phyloP scores from a whole-genome alignment of 2,797 vertebrate species.

The Eurystomus glaucurus region DNA sequence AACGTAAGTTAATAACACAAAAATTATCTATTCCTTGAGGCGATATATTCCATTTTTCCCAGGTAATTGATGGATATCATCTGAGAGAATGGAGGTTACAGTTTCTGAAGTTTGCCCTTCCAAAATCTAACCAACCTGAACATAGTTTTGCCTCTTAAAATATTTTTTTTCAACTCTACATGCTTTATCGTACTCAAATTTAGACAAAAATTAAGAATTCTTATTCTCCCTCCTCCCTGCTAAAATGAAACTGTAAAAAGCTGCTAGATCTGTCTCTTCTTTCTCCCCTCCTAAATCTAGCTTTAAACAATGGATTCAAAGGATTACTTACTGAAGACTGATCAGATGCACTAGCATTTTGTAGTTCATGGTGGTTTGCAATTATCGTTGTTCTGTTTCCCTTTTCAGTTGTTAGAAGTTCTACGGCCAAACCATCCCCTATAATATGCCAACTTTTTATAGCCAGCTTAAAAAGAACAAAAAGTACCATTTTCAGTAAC shows the following conservation, averaged over 20 bases:
- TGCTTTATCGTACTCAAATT: not conserved
- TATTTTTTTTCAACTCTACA: not conserved
- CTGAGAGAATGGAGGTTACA: accelerated
- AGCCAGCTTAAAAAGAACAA: slow-evolving; percentile 89
- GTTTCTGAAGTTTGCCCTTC: not conserved
- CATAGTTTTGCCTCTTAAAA: not conserved
- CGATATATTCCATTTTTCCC: not conserved
- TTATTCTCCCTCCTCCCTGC: too few relatives aligned
- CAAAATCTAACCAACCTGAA: not conserved
- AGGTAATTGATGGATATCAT: not conserved
- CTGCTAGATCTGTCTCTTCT: not conserved
- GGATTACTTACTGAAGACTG: slow-evolving; percentile 90
- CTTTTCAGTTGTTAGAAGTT: slow-evolving; percentile 92
- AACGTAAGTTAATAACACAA: not conserved
- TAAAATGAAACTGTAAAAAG: not conserved
- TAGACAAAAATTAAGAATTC: not conserved
- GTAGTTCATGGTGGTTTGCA: slow-evolving; percentile 88
- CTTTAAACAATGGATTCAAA: slow-evolving; percentile 16
- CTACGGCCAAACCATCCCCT: slow-evolving; percentile 94
- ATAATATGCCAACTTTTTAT: slow-evolving; percentile 97
- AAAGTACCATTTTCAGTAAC: slow-evolving; percentile 49
- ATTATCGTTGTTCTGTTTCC: slow-evolving; percentile 91
- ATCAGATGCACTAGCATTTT: slow-evolving; percentile 88
- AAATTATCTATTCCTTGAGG: not conserved
- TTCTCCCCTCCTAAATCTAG: not conserved